phyloP scores from a whole-genome alignment of 1,140 invertebrate species.

The Drosophila paulistorum region DNA sequence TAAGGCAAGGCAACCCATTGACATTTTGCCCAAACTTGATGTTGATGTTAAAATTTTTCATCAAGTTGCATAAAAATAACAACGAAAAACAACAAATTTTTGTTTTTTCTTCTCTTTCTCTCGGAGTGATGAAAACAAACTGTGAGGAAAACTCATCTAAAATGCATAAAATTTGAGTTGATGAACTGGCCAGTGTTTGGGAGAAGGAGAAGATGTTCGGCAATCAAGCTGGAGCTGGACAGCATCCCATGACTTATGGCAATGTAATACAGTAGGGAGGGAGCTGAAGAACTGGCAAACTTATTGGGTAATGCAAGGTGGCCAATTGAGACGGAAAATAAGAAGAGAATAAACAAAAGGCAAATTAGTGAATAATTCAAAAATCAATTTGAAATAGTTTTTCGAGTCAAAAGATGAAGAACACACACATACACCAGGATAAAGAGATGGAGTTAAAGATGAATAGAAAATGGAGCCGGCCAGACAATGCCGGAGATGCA shows the following conservation, averaged over 20 bases:
- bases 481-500: slow-evolving; percentile 49
- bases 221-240: slow-evolving; percentile 68
- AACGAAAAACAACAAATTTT: slow-evolving; percentile 59
- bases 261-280: slow-evolving; percentile 2
- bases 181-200: slow-evolving; percentile 57
- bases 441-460: neutral
- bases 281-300: slow-evolving; percentile 29
- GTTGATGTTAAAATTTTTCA: slow-evolving; percentile 82
- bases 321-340: slow-evolving; percentile 53
- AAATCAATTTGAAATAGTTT: slow-evolving; percentile 68
- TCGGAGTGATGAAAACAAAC: slow-evolving; percentile 65
- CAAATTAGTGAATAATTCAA: slow-evolving; percentile 73
- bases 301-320: slow-evolving; percentile 66
- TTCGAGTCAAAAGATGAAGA: slow-evolving; percentile 42
- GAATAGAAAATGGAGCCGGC: slow-evolving; percentile 17
- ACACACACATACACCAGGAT: slow-evolving; percentile 12
- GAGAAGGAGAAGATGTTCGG: slow-evolving; percentile 33
- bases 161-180: slow-evolving; percentile 82
- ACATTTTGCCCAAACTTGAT: slow-evolving; percentile 80
- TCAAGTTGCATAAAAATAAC: slow-evolving; percentile 81
- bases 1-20: slow-evolving; percentile 63
- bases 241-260: slow-evolving; percentile 63
- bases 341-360: slow-evolving; percentile 32
- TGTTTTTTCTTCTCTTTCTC: slow-evolving; percentile 22
- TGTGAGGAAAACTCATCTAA: slow-evolving; percentile 80